Percentiles rank a stretch among this genome's conserved stretches.
Conservation (phyloP, 2,113 vertebrate genomes). For the Rhodinocichla rosea region DNA sequence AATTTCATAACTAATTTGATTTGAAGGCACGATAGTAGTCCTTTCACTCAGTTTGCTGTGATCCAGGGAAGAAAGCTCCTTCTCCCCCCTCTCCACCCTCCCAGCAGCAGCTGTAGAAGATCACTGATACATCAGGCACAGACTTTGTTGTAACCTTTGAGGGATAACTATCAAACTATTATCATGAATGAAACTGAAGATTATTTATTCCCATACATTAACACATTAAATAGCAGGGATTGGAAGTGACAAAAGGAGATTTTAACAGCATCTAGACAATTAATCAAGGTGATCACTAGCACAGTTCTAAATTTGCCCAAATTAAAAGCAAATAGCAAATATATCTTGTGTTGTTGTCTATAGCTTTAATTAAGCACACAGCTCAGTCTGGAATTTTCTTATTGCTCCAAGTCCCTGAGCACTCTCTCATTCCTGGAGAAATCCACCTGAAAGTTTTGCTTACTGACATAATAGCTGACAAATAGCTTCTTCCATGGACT, state of each 20-base stretch:
- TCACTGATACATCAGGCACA: neutral
- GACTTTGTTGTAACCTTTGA: neutral
- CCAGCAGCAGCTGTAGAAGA: neutral
- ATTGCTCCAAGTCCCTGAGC: neutral
- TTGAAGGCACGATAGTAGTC: neutral
- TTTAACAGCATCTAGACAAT: neutral
- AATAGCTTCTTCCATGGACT: neutral
- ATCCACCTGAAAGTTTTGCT: neutral
- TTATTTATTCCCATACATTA: neutral
- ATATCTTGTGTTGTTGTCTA: neutral
- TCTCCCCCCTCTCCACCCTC: rapidly evolving
- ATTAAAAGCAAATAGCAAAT: neutral
- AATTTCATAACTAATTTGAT: neutral
- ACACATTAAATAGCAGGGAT: neutral
- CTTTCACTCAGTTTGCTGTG: neutral
- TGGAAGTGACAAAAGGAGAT: neutral
- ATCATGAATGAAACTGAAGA: neutral
- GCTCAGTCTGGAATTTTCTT: neutral
- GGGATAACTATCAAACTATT: neutral
- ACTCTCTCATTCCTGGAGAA: neutral
- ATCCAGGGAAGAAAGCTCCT: neutral
- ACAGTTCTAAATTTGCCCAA: neutral
- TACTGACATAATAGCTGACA: neutral
- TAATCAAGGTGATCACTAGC: neutral
- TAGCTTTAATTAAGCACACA: neutral